A percentile compares a stretch with the other conserved stretches of the same genome.
Conservation (phyloP, 2,797 vertebrate genomes). For the Catharus ustulatus region DNA sequence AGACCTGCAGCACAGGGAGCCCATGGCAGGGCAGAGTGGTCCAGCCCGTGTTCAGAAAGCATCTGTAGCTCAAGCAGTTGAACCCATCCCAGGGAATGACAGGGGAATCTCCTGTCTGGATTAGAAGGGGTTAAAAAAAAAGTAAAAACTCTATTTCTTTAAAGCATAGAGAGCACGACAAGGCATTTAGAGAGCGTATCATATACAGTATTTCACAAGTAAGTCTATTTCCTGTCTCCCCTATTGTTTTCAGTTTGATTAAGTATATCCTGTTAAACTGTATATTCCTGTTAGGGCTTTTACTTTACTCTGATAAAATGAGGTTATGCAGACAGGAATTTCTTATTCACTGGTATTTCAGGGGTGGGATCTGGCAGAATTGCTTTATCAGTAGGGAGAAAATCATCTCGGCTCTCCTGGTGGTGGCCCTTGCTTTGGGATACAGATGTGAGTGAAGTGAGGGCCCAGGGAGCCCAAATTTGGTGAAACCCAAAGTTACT, state of each 20-base stretch:
- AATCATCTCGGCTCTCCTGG: accelerated
- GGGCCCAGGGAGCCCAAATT: not conserved
- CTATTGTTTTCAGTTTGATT: conserved; percentile 84
- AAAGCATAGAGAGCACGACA: conserved; percentile 51
- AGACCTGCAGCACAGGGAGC: not conserved
- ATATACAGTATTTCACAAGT: conserved; percentile 78
- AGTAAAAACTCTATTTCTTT: conserved; percentile 52
- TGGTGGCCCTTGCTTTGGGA: not conserved
- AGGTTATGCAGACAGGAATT: conserved; percentile 21
- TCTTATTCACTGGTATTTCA: not conserved
- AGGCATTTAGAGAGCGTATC: conserved; percentile 76
- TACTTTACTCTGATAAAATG: conserved; percentile 71
- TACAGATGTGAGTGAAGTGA: accelerated
- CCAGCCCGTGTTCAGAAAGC: not conserved
- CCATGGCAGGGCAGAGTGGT: not conserved
- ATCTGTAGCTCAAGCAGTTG: not conserved
- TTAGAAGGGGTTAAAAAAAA: not conserved
- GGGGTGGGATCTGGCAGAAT: not conserved
- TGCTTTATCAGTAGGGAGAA: not conserved
- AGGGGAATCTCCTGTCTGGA: not conserved
- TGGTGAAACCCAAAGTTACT: not conserved
- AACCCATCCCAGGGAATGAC: not conserved
- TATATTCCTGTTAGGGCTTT: conserved; percentile 81
- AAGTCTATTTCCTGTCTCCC: conserved; percentile 77
- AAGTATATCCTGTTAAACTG: conserved; percentile 84